Evolutionary conservation across 2,113 vertebrate species (phyloP), one percentile per base, ranked within the genome.

Genomic region (Pantherophis guttatus): DNA sequence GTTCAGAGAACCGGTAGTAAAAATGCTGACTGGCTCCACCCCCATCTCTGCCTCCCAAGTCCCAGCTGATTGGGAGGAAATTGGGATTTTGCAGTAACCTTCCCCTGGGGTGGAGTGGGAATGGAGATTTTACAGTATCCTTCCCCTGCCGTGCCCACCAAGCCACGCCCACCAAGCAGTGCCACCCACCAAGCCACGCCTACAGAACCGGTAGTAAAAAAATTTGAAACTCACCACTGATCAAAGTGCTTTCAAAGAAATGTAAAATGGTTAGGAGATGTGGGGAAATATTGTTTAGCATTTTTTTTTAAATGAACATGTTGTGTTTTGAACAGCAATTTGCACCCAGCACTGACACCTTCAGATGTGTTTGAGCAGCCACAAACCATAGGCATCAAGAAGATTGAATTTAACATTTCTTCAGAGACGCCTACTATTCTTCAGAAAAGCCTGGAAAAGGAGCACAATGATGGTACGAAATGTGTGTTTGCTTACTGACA

Each of bases 311-410:
- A 15, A n/a, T 86, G 5, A 90, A 92, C 87, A 95, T 62, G 3
- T 90, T 96, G 17, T 92, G 39, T 96, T 97, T 94, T 95, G 92
- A 97, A 97, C 97, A 97, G 96, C 96, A 99, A 97, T 94, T 96
- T 98, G 2, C 98, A 97, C 91, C 96, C 98, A 50, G 55, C 97
- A 9, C 96, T 99, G 94, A 98, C 98, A 95, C 98, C 99, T 90
- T 98, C 98, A 0, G 99, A 99, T 92, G 99, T 99, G 53, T 99
- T 99, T 95, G 99, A 99, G 93, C 99, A 99, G 96, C 98, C 97
- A 0, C 98, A 98, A 90, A 95, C 98, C 0, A 70, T 98, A 48
- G 98, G 98, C 26, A 98, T 96, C 58, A 99, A 97, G 96, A 99
- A 98, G 97, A 99, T 99, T 1, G 98, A 99, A 96, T 99, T 99